A percentile compares a stretch with the other conserved stretches of the same genome.
These are phyloP conservation scores for Setophaga coronata DNA, from an alignment of 2,113 vertebrate genomes.

Conservation along the genomic window DNA sequence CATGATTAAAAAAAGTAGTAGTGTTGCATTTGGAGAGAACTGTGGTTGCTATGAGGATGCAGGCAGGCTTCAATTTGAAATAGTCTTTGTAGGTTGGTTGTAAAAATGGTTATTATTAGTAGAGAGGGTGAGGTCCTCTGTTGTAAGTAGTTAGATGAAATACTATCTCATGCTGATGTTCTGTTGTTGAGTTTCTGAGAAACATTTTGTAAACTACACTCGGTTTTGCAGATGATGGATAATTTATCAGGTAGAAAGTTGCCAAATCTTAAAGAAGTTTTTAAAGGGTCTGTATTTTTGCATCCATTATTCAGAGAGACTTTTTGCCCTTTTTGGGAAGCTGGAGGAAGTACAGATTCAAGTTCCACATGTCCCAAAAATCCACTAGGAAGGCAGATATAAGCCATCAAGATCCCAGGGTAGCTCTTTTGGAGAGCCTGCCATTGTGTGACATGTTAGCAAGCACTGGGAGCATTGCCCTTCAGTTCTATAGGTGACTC, in stretches of 20 bases:
- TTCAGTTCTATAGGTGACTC: neutral
- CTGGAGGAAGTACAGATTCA: neutral
- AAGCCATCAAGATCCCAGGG: neutral
- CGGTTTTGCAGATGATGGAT: neutral
- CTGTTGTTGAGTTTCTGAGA: neutral
- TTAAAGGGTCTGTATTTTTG: neutral
- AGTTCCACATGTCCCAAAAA: neutral
- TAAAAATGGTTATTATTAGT: neutral
- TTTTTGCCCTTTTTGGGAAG: neutral
- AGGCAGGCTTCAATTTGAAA: constrained; percentile 3
- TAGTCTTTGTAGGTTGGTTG: neutral
- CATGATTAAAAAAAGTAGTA: neutral
- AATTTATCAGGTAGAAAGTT: neutral
- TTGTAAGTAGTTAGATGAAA: neutral
- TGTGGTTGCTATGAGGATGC: neutral
- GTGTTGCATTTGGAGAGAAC: neutral
- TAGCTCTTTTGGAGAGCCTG: neutral
- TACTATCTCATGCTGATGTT: neutral
- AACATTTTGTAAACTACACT: neutral
- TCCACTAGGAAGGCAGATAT: neutral
- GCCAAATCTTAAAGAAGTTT: neutral
- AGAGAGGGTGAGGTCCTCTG: neutral
- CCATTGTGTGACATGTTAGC: neutral
- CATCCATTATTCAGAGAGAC: neutral
- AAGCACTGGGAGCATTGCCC: neutral